Base-by-base conservation (phyloP, 2,113 vertebrate species). In the Sisor rabdophorus region DNA sequence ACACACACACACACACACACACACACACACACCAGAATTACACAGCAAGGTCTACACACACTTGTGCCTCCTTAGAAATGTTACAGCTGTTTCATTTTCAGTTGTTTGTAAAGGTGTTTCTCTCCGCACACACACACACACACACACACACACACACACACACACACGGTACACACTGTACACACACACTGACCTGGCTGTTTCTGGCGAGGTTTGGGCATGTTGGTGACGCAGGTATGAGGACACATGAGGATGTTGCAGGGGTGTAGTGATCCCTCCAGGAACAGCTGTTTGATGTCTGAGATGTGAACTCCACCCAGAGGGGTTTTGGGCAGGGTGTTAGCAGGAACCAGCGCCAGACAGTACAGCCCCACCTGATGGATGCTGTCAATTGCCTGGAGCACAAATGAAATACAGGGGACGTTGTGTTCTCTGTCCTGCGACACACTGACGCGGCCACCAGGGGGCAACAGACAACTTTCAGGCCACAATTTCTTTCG, bases 241-340 rank as follows among this genome's bases (percentile, higher is more conserved):
- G 97, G 97, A 86, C 97, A 99, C 96, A 99, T 95, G 80, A 99
- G 94, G 89, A 98, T 98, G 87, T 98, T 98, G 87, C 97, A 98
- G 0, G 97, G 97, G 81, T 98, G 97, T 73, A 99, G 92, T 22
- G 89, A 94, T 74, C 97, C 97, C 47, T 99, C 97, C 84, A 98
- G 91, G 90, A 98, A 98, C 85, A 93, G 94, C 80, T 98, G 97
- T 60, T 98, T 98, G 0, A 95, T 94, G 84, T 99, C 96, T 0
- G 96, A 96, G 87, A 97, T 93, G 82, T 99, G 96, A 89, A 99
- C 97, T 36, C 96, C 96, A 72, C 97, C 97, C 78, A 99, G 82
- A 0, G 96, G 96, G 1, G 96, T 98, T 92, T 98, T 98, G 82
- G 97, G 97, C 85, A 99, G 89, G 0, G 97, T 97, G 85, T 99